Evolutionary conservation across 2,113 vertebrate genomes (phyloP), one percentile per base, ranked within the genome.

Genomic region (Melospiza georgiana): DNA sequence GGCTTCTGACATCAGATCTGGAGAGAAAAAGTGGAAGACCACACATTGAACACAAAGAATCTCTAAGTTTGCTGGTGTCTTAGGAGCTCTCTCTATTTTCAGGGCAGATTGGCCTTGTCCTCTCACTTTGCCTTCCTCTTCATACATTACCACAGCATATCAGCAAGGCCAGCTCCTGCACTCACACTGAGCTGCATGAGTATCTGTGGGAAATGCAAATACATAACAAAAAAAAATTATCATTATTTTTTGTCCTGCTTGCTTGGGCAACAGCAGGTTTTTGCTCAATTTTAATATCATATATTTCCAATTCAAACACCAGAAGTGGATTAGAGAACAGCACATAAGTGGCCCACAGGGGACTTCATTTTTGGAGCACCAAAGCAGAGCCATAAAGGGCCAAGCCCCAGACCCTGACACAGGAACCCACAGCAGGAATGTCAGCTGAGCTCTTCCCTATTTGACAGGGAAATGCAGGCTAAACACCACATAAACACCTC

Each of bases 151-250:
- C 30, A 35, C 18, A 66, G 19, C 7, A 57, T 8, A 49, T 37
- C 25, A 84, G 3, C 13, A 52, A 62, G 16, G 35, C 2, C 41
- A 91, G 24, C 67, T 85, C 63, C 48, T 62, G 25, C 18, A 49
- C n/a, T 65, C 51, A 21, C 33, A 31, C 14, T 12, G 44, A 86
- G 52, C 46, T 31, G 8, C 12, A 27, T 0, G 0, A 54, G 27
- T 11, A 22, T 31, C 73, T 62, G 18, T 31, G 9, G 7, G 59
- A 69, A 85, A 80, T 43, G 31, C 25, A 87, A 41, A 46, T 21
- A 11, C 30, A 13, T 4, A 5, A 35, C 51, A 11, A 24, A 35
- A 58, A 58, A 51, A 37, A 0, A 3, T 2, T 9, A 55, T 30
- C 22, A 21, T 15, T 43, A 41, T 11, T 25, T 6, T 52, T 82